A percentile compares a stretch with the other conserved stretches of the same genome.
Conservation (phyloP, 1,140 invertebrate species). For the Cheumatopsyche charites region DNA sequence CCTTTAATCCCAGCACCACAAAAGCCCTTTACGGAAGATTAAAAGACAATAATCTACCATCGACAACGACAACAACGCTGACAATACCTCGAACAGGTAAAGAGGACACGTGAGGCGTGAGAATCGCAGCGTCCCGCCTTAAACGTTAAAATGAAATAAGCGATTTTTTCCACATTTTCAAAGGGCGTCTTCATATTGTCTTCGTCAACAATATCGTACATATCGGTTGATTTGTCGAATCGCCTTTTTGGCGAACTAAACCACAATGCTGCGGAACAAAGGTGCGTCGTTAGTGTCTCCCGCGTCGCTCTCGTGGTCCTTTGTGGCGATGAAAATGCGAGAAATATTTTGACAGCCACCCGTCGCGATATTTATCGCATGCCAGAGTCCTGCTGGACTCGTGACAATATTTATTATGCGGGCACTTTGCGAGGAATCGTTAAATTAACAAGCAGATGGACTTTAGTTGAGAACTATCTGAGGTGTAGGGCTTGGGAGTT, state of each 20-base stretch:
- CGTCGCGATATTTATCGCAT: conserved; percentile 45
- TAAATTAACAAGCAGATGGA: too few relatives aligned
- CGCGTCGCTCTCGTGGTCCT: conserved; percentile 18
- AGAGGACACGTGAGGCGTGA: conserved; percentile 31
- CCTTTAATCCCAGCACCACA: conserved; percentile 1
- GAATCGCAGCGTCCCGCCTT: conserved; percentile 3
- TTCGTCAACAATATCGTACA: conserved; percentile 9
- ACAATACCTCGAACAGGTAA: conserved; percentile 25
- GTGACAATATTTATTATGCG: conserved; percentile 24
- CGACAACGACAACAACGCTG: background rate
- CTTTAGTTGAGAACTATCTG: too few relatives aligned
- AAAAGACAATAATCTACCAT: conserved; percentile 20
- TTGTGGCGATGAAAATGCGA: conserved; percentile 42
- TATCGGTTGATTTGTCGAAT: conserved; percentile 20
- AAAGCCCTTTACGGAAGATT: conserved; percentile 20
- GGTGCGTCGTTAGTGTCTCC: conserved; percentile 46
- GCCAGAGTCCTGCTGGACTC: background rate
- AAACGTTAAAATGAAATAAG: background rate
- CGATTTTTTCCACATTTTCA: background rate
- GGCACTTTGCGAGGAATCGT: background rate
- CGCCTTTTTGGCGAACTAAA: conserved; percentile 29
- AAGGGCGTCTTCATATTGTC: conserved; percentile 8
- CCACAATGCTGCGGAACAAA: conserved; percentile 18
- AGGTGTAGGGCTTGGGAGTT: too few relatives aligned
- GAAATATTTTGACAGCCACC: conserved; percentile 48